Evolutionary conservation across 1,140 invertebrate genomes (phyloP), one percentile per base, ranked within the genome.

Genomic region (Meloidogyne hapla): DNA sequence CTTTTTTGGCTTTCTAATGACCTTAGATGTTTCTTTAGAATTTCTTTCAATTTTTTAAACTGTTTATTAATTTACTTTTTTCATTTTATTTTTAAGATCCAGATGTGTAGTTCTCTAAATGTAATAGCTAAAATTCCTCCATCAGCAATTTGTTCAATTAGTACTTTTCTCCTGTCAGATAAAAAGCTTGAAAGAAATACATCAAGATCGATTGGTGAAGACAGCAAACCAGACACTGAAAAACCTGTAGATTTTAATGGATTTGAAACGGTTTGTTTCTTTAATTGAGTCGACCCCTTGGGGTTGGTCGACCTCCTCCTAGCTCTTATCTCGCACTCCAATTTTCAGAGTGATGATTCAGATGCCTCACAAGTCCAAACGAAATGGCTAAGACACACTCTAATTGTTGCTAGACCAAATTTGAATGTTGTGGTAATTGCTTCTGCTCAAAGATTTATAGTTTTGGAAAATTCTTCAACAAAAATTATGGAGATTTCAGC

Each of bases 401-500:
- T 78, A 12, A 78, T 78, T 12, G 23, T 66, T 3, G 9, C 65
- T 10, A 64, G 67, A n/a, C 13, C 61, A 33, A 78, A 78, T n/a
- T n/a, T 78, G 15, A 63, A 80, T 13, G 13, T 78, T 42, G 12
- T 78, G 12, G 69, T 73, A 56, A 66, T 78, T 28, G 66, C 62
- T 15, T 23, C 68, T 18, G 75, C 33, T 25, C 75, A 78, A 65
- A 78, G 68, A 38, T 78, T 78, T 48, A 21, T 78, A 5, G 26
- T 78, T 25, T 74, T 78, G 61, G 40, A 77, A 67, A 12, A 45
- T 23, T 65, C 66, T 12, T 23, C 15, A 18, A 13, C 69, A 69
- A 68, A 74, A 62, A 21, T n/a, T 6, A 69, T 75, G 74, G 74
- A 75, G 75, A 45, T 75, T 21, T 40, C 26, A 18, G 23, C 74